Base-by-base conservation (phyloP, 1,140 invertebrate species). In the Drosophila orosa region DNA sequence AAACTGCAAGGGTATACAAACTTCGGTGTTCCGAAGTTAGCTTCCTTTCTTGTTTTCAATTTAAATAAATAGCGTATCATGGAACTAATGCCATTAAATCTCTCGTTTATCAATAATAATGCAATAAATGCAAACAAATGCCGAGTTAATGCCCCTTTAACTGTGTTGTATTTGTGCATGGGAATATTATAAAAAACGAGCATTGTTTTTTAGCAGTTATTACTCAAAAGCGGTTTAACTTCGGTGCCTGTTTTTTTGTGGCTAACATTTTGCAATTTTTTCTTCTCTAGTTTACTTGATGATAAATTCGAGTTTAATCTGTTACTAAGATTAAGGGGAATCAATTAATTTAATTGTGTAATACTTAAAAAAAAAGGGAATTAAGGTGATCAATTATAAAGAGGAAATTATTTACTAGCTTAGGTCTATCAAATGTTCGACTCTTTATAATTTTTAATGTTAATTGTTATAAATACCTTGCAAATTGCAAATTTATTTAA, bases 101-200 rank as follows among this genome's bases (percentile, higher is more conserved):
- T 31, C 33, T 63, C 65, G 17, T 42, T 68, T 68, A 66, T 66
- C 27, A 68, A 27, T 52, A 54, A 66, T 52, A 42, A 54, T 35
- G 35, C 22, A 52, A 55, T 52, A 42, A 68, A 35, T 66, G 60
- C 29, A 52, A 39, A 52, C 12, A 22, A 33, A 66, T 19, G n/a
- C 13, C 45, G 12, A 47, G 27, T 52, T 68, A 52, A 68, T 33
- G 35, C 44, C 17, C 27, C 19, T 67, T 65, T 42, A 40, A 50
- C 27, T 52, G 22, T 24, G 13, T 25, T 25, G 2, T 31, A 27
- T 60, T 63, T 37, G 39, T 47, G 40, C 22, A 8, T 25, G 29
- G 22, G 13, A 22, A 33, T 52, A 5, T 3, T 7, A 25, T n/a
- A 58, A 58, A 55, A 37, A 39, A 55, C 12, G n/a, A 40, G 15